Conservation (phyloP, 1,140 invertebrate genomes). For the Mercenaria mercenaria region DNA sequence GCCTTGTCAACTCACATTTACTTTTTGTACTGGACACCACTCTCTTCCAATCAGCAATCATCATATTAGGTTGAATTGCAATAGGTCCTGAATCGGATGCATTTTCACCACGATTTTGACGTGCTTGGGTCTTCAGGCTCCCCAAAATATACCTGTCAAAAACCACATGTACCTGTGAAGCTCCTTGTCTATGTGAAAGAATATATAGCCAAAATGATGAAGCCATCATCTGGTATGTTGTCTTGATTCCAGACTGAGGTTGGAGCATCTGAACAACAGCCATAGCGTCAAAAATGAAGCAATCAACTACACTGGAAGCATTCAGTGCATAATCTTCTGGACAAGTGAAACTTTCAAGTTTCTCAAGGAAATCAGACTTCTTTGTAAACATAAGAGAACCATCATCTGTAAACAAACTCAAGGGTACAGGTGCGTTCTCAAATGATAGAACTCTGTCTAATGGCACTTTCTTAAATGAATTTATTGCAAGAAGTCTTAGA, state of each 20-base stretch:
- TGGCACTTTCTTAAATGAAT: slow-evolving; percentile 20
- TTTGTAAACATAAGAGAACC: background rate
- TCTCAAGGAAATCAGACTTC: slow-evolving; percentile 27
- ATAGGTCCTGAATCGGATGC: background rate
- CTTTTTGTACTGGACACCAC: slow-evolving; percentile 6
- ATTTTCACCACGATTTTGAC: background rate
- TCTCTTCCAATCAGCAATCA: background rate
- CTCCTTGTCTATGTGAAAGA: background rate
- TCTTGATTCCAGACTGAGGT: background rate
- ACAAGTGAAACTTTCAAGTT: background rate
- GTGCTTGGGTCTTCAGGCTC: background rate
- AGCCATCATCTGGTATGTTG: slow-evolving; percentile 2
- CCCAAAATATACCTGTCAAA: background rate
- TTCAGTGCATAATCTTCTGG: background rate
- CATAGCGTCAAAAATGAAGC: slow-evolving; percentile 21
- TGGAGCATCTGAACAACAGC: slow-evolving; percentile 14
- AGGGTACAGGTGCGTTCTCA: slow-evolving; percentile 15
- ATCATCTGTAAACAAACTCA: slow-evolving; percentile 29
- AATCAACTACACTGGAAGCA: background rate
- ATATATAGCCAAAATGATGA: background rate
- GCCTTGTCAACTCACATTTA: background rate
- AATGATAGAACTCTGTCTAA: background rate
- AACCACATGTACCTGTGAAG: background rate
- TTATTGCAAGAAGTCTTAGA: background rate
- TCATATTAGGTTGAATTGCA: background rate